Evolutionary conservation across 1,140 invertebrate genomes (phyloP), one percentile per base, ranked within the genome.

Genomic region (Scylla paramamosain): DNA sequence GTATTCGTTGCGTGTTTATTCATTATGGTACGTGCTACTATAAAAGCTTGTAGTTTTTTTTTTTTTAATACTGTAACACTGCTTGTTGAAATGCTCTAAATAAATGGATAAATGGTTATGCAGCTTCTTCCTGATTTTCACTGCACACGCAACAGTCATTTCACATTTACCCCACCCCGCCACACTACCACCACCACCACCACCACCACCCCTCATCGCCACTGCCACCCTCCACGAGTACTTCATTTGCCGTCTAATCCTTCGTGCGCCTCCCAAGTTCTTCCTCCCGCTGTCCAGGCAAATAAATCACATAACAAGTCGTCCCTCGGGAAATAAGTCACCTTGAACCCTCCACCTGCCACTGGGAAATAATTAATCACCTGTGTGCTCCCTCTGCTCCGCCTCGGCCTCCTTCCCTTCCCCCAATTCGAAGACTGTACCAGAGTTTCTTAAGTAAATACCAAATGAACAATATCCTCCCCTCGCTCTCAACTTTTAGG

Each of bases 371-470:
- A 77, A 77, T 77, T 77, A n/a, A 77, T n/a, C 67, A 77, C 67
- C 20, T 77, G 67, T 77, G 20, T n/a, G 4, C 20, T 20, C 20
- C 20, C 67, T n/a, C n/a, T 25, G 20, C 67, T 20, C 20, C 67
- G 4, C 67, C 67, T n/a, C 67, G 20, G 12, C 25, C 67, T n/a
- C 20, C n/a, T 20, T 20, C n/a, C 67, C 67, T 77, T 20, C 67
- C 67, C 67, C 1, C 10, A 7, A n/a, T 77, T 6, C 67, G 67
- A 77, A 77, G 67, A 20, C 67, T n/a, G 52, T 8, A n/a, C 67
- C 12, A 77, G n/a, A 77, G 67, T 77, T 77, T n/a, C 67, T 77
- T 77, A 77, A 77, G 67, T 77, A 77, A 77, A 77, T 77, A 77
- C 6, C 67, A n/a, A 77, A 77, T 77, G 67, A 77, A n/a, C 20